phyloP scores from a whole-genome alignment of 2,113 vertebrate genomes.

The Neodontobutis hainanensis region DNA sequence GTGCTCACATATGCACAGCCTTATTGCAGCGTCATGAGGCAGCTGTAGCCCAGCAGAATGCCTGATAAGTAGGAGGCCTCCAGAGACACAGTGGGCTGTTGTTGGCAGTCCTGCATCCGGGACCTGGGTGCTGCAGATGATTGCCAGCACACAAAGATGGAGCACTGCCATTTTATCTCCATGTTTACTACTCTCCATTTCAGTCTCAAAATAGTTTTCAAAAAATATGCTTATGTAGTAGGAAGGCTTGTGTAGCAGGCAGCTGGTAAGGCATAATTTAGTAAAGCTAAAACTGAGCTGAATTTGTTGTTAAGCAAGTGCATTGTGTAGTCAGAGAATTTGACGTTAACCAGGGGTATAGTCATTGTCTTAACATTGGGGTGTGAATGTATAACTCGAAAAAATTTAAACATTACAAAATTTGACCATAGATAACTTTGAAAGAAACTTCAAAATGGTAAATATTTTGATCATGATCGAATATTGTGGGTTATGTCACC shows the following conservation, averaged over 20 bases:
- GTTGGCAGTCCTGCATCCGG: conserved; percentile 33
- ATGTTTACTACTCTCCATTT: conserved; percentile 3
- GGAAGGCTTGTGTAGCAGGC: background rate
- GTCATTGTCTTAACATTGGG: no score
- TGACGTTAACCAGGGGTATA: no score
- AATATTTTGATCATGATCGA: no score
- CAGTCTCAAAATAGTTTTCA: background rate
- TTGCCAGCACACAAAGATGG: conserved; percentile 16
- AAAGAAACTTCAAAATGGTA: no score
- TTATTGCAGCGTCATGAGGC: conserved; percentile 45
- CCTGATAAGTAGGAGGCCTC: conserved; percentile 50
- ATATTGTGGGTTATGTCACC: no score
- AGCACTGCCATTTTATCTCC: conserved; percentile 1
- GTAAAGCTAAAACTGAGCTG: no score
- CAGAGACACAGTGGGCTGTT: conserved; percentile 43
- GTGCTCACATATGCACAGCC: conserved; percentile 10
- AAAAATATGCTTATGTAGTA: background rate
- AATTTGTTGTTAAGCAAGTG: no score
- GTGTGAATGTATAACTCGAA: no score
- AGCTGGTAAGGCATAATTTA: no score
- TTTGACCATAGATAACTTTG: no score
- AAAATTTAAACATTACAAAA: no score
- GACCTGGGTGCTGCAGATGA: conserved; percentile 57
- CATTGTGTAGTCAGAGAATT: no score
- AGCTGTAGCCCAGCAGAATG: conserved; percentile 61